phyloP scores from a whole-genome alignment of 2,888 invertebrate species.

The Adelognathus sp. region DNA sequence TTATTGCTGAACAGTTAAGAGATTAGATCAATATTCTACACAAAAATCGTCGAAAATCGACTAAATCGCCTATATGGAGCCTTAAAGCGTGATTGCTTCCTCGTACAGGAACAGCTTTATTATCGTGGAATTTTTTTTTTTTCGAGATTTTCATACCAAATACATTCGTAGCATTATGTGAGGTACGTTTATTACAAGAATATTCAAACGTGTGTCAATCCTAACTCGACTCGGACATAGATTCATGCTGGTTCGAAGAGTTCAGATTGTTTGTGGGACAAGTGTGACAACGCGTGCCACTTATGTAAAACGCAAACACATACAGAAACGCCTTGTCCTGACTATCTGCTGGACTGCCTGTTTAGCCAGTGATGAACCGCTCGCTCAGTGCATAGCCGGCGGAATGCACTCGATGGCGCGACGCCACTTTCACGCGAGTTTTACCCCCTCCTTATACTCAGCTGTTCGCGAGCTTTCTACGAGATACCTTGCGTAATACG shows the following conservation, averaged over 20 bases:
- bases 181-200: no score
- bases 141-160: no score
- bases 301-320: constrained; percentile 12
- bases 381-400: constrained; percentile 48
- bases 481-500: constrained; percentile 65
- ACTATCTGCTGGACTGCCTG: background rate
- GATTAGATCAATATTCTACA: no score
- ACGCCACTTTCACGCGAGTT: constrained; percentile 69
- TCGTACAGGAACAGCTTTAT: no score
- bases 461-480: constrained; percentile 65
- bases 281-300: constrained; percentile 7
- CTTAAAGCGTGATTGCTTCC: no score
- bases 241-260: background rate
- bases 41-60: no score
- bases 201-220: no score
- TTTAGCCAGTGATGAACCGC: constrained; percentile 29
- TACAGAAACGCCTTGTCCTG: background rate
- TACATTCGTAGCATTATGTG: no score
- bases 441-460: background rate
- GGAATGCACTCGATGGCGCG: constrained; percentile 67
- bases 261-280: background rate
- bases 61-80: no score
- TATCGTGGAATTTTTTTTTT: no score
- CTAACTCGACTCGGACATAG: no score
- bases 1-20: no score